Evolutionary conservation across 2,797 vertebrate genomes (phyloP), one percentile per base, ranked within the genome.

Genomic region (Enteromius argenteus): DNA sequence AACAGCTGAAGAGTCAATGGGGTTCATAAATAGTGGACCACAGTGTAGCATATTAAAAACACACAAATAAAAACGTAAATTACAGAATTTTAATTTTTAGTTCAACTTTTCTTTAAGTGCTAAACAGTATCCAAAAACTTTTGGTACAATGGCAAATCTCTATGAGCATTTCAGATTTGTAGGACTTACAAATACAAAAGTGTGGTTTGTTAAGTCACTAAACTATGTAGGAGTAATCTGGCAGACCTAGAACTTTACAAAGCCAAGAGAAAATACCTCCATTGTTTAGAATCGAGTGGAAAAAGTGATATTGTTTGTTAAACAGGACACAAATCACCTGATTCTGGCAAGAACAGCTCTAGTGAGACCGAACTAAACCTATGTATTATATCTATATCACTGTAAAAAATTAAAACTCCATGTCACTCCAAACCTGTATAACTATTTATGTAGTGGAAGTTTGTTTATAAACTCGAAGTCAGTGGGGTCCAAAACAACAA

Each of bases 311-410:
- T 39, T 89, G 69, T 83, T 4, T 88, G 84, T 89, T 86, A 89
- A 92, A 90, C 58, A 71, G 64, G 85, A 80, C 80, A 89, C 77
- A 89, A 86, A 56, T 64, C 80, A 79, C 81, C 84, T 89, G 49
- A 60, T 60, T 71, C 27, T 69, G 35, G 53, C 15, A 60, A 44
- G 15, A 76, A 14, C 44, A 49, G 53, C 64, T 5, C 64, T 39
- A 46, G n/a, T 27, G 21, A 68, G 42, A 37, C 17, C 5, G 19
- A 80, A 21, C 39, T 44, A 78, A 46, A 21, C 14, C 13, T 2
- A 23, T 35, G 39, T 2, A 66, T 46, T 49, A 32, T 49, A 46
- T 49, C 14, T 30, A 51, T 35, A 21, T 3, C 30, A 35, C 2
- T 13, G 2, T 21, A 51, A 32, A 68, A 42, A 23, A 46, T 3